Conservation (phyloP, 1,140 invertebrate genomes). For the Lepidotrigona ventralis region DNA sequence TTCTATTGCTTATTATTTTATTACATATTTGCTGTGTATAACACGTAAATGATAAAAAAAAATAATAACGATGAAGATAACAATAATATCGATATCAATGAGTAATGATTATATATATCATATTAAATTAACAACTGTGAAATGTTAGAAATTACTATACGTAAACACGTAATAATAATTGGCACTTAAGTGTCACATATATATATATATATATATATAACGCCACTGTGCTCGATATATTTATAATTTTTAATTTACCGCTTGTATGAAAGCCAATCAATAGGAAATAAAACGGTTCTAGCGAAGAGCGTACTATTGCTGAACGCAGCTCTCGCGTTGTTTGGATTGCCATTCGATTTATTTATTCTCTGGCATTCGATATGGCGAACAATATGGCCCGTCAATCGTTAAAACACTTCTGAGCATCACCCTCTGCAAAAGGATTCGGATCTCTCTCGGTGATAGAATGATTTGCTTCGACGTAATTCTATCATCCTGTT, state of each 20-base stretch:
- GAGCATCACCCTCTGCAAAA: not conserved
- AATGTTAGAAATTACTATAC: not conserved
- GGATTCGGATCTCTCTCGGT: not conserved
- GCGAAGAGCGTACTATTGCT: conserved; percentile 4
- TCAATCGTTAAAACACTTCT: not conserved
- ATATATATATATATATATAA: not conserved
- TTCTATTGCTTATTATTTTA: not conserved
- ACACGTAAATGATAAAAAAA: not conserved
- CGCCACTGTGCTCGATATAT: not conserved
- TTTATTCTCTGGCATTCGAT: conserved; percentile 24
- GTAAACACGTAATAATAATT: not conserved
- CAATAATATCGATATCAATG: not conserved
- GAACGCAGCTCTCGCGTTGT: conserved; percentile 33
- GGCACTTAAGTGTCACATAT: not conserved
- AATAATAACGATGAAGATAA: not conserved
- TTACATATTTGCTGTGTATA: not conserved
- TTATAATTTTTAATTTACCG: conserved; percentile 16
- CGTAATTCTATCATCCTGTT: conserved; percentile 17
- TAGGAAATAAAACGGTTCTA: conserved; percentile 17
- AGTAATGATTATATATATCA: not conserved
- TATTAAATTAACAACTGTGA: not conserved
- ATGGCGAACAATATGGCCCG: conserved; percentile 20
- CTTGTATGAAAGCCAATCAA: conserved; percentile 6
- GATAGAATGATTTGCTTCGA: conserved; percentile 35
- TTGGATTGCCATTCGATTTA: conserved; percentile 35